Percentiles rank a stretch among this genome's conserved stretches.
Conservation (phyloP, 2,113 vertebrate genomes). For the Conger conger region DNA sequence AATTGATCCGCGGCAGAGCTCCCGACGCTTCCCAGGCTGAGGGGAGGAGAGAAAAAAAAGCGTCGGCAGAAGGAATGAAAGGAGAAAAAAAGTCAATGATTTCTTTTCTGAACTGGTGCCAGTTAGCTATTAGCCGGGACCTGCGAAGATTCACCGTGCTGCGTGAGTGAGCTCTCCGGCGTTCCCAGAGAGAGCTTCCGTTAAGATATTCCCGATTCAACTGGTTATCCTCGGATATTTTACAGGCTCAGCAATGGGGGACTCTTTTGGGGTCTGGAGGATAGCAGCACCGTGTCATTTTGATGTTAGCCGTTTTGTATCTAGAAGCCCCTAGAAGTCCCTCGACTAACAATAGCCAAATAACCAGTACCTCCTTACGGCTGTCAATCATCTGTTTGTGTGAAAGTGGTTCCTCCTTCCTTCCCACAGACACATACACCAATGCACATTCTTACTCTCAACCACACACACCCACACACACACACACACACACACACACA, state of each 20-base stretch:
- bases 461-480: not conserved
- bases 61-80: constrained; percentile 1
- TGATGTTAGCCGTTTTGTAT: not conserved
- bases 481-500: not conserved
- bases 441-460: not conserved
- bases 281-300: too few species aligned
- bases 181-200: not conserved
- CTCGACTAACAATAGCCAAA: not conserved
- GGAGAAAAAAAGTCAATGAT: constrained; percentile 19
- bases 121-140: not conserved
- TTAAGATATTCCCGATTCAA: not conserved
- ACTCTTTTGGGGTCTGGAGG: not conserved
- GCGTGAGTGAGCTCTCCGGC: not conserved
- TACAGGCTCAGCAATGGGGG: not conserved
- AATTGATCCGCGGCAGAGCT: constrained; percentile 78
- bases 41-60: not conserved
- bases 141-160: not conserved
- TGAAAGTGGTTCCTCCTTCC: not conserved
- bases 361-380: not conserved
- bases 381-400: not conserved
- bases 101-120: constrained; percentile 10
- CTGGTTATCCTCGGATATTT: constrained; percentile 18
- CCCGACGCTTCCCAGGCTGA: constrained; percentile 29
- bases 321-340: not conserved
- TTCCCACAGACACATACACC: constrained; percentile 3